Evolutionary conservation across 2,113 vertebrate species (phyloP).

Genomic region (Marmota monax): DNA sequence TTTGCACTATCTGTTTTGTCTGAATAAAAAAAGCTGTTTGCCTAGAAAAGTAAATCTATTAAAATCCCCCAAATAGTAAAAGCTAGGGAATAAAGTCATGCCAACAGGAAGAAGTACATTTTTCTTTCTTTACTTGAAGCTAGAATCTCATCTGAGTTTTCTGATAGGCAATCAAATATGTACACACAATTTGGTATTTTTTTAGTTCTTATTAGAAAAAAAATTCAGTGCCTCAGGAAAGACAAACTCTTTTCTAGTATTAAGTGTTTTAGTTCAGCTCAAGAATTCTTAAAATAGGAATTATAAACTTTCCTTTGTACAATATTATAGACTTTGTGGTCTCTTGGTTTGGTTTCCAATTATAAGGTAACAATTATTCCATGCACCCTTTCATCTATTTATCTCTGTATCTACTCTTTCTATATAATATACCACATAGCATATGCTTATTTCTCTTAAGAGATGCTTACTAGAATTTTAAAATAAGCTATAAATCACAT

Average conservation of each 20-base stretch:
- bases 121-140: neutral
- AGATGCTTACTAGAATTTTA: neutral
- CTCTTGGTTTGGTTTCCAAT: neutral
- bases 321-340: neutral
- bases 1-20: neutral
- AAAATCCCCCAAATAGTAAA: neutral
- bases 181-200: neutral
- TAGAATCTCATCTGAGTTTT: neutral
- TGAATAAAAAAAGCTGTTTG: neutral
- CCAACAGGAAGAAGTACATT: neutral
- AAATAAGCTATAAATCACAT: neutral
- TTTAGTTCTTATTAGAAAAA: neutral
- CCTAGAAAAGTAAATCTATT: neutral
- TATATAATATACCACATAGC: neutral
- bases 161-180: neutral
- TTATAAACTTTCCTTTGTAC: neutral
- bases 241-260: neutral
- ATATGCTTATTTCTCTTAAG: neutral
- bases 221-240: neutral
- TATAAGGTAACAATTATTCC: neutral
- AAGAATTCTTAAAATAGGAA: neutral
- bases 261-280: neutral
- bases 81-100: neutral
- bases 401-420: neutral
- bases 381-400: neutral